A percentile compares a stretch with the other conserved stretches of the same genome.
Evolutionary conservation across 2,113 vertebrate genomes (phyloP).

Genomic region (Coryphaenoides rupestris): DNA sequence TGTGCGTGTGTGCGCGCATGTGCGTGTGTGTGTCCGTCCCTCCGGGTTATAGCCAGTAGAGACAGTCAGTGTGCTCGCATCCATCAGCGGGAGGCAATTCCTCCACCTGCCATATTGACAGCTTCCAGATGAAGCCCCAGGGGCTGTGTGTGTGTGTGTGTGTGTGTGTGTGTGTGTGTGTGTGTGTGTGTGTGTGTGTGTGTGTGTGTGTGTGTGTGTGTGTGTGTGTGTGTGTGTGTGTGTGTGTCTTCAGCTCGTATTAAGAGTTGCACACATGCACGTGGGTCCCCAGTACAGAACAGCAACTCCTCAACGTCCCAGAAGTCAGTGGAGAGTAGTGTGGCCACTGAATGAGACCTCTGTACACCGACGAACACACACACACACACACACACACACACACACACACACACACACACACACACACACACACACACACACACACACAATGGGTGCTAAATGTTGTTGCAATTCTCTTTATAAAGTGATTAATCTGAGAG

Average conservation of each 20-base stretch:
- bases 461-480: too few species aligned
- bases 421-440: neutral
- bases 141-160: neutral
- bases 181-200: neutral
- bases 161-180: neutral
- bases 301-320: too few species aligned
- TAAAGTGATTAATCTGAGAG: too few species aligned
- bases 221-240: too few species aligned
- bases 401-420: too few species aligned
- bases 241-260: neutral
- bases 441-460: too few species aligned
- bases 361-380: neutral
- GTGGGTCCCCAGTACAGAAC: neutral
- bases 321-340: neutral
- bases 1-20: neutral
- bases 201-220: neutral
- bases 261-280: neutral
- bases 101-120: conserved; percentile 9
- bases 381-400: too few species aligned
- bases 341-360: neutral
- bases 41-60: neutral
- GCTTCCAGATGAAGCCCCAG: neutral
- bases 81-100: conserved; percentile 12
- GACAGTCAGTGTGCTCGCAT: neutral
- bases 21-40: neutral